Base-by-base conservation (phyloP, 2,888 invertebrate species). In the Phlogophora meticulosa region DNA sequence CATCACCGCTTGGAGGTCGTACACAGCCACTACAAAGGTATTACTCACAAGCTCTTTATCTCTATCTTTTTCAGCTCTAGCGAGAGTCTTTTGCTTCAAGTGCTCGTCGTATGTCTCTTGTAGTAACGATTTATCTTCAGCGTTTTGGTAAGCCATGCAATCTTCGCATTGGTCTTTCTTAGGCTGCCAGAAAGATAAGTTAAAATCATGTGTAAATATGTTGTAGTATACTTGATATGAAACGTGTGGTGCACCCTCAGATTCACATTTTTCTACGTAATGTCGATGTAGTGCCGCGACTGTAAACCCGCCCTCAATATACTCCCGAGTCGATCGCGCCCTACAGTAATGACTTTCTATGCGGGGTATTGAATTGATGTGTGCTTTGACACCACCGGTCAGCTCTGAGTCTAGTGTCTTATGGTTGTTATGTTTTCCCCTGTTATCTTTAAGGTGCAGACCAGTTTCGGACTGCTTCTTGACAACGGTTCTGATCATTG, bases 121-220 rank as follows among this genome's bases (percentile, higher is more conserved):
- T 49, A 77, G 15, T 4, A 28, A 9, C n/a, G 43, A 0, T 20
- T 80, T 80, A 43, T 77, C 71, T 61, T 76, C 68, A n/a, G 60
- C 63, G 43, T 81, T 78, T 55, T 24, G 28, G 36, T 46, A 81
- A 15, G 69, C 73, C 15, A 52, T 64, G 51, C 76, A 82, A 11
- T 71, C 72, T 48, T 82, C 78, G 40, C 82, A 82, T 38, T 70
- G 78, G 20, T 82, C 79, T 57, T 81, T 80, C 15, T 73, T 73
- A 1, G 82, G 80, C 11, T 58, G n/a, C 60, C 64, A 80, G 57
- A 82, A 81, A 13, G 58, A 57, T 22, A 78, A 58, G 48, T 78
- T 77, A 43, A 74, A 81, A 4, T 78, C 61, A 48, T 43, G 67
- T 24, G 45, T 51, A 20, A 78, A 78, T 1, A 79, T 68, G 11